These are phyloP conservation scores for Brienomyrus longianalis DNA, from an alignment of 2,113 vertebrate species.

Conservation along the genomic window DNA sequence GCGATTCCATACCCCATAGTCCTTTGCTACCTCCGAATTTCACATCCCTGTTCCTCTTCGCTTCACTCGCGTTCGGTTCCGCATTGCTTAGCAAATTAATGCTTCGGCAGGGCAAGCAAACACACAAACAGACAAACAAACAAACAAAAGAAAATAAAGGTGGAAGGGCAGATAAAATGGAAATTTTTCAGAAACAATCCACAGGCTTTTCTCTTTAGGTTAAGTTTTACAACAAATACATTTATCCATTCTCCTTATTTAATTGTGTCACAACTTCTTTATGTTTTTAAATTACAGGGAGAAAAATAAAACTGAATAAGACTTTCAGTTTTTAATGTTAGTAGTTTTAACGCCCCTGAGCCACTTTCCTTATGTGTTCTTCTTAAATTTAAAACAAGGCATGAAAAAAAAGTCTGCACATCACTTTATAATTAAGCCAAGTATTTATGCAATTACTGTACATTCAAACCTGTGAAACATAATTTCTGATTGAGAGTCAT, in stretches of 20 bases:
- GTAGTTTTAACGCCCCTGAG: neutral
- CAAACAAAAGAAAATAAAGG: neutral
- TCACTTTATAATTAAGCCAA: neutral
- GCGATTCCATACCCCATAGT: too few relatives aligned
- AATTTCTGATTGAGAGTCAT: neutral
- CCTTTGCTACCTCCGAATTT: neutral
- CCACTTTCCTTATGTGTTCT: neutral
- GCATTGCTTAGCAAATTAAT: neutral
- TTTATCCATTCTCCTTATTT: neutral
- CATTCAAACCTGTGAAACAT: neutral
- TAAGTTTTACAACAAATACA: neutral
- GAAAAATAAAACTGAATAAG: neutral
- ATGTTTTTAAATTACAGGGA: neutral
- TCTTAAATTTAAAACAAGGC: neutral
- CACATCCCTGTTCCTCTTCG: neutral
- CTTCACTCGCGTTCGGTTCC: neutral
- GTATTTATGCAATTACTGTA: neutral
- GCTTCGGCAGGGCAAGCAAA: neutral
- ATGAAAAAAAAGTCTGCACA: neutral
- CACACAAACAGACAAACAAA: neutral
- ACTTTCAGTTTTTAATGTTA: neutral
- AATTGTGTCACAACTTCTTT: neutral
- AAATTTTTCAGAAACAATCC: neutral
- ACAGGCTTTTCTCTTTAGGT: neutral
- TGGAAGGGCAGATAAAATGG: neutral